Base-by-base conservation (phyloP, 2,113 vertebrate species). In the Enhydra lutris region DNA sequence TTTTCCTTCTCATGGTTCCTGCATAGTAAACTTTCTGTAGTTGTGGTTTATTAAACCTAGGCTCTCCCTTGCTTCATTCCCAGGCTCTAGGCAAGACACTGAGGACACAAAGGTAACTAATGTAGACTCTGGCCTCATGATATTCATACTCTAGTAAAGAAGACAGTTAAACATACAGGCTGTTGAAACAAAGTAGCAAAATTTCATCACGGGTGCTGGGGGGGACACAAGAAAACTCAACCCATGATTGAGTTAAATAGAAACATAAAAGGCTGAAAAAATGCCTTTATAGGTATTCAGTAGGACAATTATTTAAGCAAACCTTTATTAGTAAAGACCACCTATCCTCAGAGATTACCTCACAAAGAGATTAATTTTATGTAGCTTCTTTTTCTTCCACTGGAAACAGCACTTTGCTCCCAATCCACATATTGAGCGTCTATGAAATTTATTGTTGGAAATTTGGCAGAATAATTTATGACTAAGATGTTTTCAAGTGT, bases 401-500 rank as follows among this genome's bases (percentile, higher is more conserved):
- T 69, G 23, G 91, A 88, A 97, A 96, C 1, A 93, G 92, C 4
- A 36, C 1, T 52, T 24, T 88, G 78, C 95, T 96, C 12, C 89
- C 71, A 92, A 93, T 93, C 26, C 50, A n/a, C 80, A 92, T 17
- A 65, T 92, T 78, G 85, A 96, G 31, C 82, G 95, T 93, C 71
- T 81, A 9, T 87, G 76, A 86, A 97, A 79, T 50, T 91, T 96
- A 73, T 83, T 97, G 42, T 88, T 74, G 0, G 45, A 83, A 83
- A 79, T 86, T 82, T 29, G 55, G 59, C 76, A 63, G 97, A 97
- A 96, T 98, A 98, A 98, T 96, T 96, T 97, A 96, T 89, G 83
- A 83, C 67, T 97, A 96, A 96, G 67, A 96, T 95, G 88, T 84
- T 98, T 98, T 97, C 96, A 98, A 97, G 82, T 97, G 73, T 97